Base-by-base conservation (phyloP, 2,888 invertebrate species). In the Drosophila testacea region DNA sequence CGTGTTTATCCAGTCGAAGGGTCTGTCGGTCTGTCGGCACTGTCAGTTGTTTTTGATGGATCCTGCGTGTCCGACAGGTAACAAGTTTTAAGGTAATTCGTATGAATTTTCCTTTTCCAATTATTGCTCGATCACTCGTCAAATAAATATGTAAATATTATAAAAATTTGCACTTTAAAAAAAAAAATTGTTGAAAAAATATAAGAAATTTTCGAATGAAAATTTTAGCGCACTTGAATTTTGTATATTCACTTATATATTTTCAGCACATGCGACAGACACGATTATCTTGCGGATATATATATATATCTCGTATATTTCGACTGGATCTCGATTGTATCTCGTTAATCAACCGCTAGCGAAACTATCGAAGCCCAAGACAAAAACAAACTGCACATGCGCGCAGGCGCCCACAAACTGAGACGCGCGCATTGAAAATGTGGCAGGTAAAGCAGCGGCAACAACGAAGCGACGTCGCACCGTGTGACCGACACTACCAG, bases 321-420 rank as follows among this genome's bases (percentile, higher is more conserved):
- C 55, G 66, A 48, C 22, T 69, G 39, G 56, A 42, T 62, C 50
- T 64, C 47, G 47, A 30, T 30, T 41, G 34, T 32, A 48, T 51
- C 50, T 55, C 56, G 69, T 47, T 47, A 38, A 39, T 73, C 68
- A 59, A 70, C 66, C 66, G 68, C 59, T 66, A 46, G 27, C 34
- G 59, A 66, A 69, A 39, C 68, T 52, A 54, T 67, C 71, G 57
- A 66, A 51, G 65, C 55, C 59, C 44, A 66, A 78, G 67, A 69
- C 65, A 55, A 79, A 78, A 63, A 65, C 70, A 73, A 85, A 89
- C 89, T 89, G 89, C 89, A 88, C 89, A 82, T 88, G 89, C 88
- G 89, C 89, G 75, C 77, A 84, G 77, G 88, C 89, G 87, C 88
- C 81, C 86, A 81, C 82, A 75, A 89, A 89, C 89, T 85, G 81